Evolutionary conservation across 2,113 vertebrate species (phyloP).

Genomic region (Callospermophilus lateralis): DNA sequence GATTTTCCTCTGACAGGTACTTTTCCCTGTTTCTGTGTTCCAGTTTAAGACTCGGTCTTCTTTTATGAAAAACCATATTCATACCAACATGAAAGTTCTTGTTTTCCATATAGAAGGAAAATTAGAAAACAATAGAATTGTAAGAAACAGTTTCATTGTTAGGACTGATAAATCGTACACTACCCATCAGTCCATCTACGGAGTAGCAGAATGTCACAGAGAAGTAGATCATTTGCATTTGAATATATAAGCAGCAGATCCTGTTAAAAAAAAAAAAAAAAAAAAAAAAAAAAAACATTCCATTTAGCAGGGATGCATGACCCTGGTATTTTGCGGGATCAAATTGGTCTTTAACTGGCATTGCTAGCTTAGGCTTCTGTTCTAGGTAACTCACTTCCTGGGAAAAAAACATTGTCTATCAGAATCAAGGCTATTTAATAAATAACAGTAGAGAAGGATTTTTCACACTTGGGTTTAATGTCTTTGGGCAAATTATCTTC

Average conservation of each 20-base stretch:
- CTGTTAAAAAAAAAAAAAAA: no score
- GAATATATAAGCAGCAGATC: background rate
- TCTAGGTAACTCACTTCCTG: background rate
- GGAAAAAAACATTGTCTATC: background rate
- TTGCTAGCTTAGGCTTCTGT: background rate
- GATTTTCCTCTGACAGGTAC: background rate
- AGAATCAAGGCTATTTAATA: background rate
- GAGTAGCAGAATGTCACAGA: background rate
- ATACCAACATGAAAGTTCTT: background rate
- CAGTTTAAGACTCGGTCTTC: background rate
- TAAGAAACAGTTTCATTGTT: background rate
- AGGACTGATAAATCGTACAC: background rate
- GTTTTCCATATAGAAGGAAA: conserved; percentile 5
- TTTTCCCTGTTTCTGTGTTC: background rate
- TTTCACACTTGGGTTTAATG: background rate
- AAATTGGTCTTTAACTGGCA: background rate
- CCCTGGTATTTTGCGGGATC: background rate
- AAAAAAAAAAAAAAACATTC: background rate
- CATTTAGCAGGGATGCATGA: background rate
- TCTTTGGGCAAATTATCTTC: background rate
- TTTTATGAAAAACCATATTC: background rate
- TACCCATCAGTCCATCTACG: background rate
- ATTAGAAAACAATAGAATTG: background rate
- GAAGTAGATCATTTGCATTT: background rate
- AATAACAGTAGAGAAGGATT: background rate